Evolutionary conservation across 2,113 vertebrate species (phyloP), one percentile per base, ranked within the genome.

Genomic region (Ophthalmolycus amberensis): DNA sequence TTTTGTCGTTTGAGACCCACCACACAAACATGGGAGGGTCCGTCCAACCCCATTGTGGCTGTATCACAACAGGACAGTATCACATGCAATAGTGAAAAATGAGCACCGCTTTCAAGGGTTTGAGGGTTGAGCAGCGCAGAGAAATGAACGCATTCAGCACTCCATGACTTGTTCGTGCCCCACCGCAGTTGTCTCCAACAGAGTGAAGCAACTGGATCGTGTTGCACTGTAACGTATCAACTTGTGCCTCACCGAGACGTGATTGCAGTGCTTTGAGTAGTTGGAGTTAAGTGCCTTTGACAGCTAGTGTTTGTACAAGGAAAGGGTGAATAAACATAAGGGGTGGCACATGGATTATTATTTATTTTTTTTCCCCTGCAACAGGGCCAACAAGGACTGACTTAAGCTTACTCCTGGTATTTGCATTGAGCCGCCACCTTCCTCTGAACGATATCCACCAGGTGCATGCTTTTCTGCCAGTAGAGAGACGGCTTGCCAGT

Each of bases 281-380:
- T 75, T 79, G 62, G 29, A 80, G 63, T 72, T 60, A 71, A 84
- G 69, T 77, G 59, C 29, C 54, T 86, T 74, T 84, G 83, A 85
- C 75, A 86, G 73, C 83, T 37, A 18, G 2, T 87, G 80, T 90
- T 91, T 87, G 83, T 82, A 71, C 65, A 87, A 89, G 85, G 80
- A 80, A 82, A 54, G 73, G 37, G 66, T 73, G 62, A 70, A 85
- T 90, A 75, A 85, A 91, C 64, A 80, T 63, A 54, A 66, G 52
- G 50, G 74, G 66, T 77, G 65, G 70, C 75, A 87, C 73, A 75
- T 54, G 54, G 70, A 78, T 80, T 80, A 65, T 77, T 69, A 11
- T 60, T 59, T 81, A 67, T 80, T 79, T 75, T 74, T 69, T 38
- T 6, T 6, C 22, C 52, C 37, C 32, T 63, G 20, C 42, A 65